Evolutionary conservation across 2,113 vertebrate genomes (phyloP), one percentile per base, ranked within the genome.

Genomic region (Notarius lentiginosus): DNA sequence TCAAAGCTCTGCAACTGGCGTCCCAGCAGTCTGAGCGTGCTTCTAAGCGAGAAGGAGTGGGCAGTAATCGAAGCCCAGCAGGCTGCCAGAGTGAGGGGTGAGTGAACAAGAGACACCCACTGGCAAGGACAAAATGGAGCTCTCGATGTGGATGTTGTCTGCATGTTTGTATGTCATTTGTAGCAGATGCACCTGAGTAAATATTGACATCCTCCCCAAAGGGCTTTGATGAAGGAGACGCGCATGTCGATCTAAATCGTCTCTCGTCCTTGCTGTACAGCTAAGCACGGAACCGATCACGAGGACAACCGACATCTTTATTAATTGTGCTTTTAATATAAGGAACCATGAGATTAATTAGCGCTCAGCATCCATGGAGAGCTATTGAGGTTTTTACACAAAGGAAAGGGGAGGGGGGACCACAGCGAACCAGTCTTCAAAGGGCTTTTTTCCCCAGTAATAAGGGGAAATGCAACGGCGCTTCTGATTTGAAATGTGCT

Each of bases 171-270:
- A 24, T 56, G 68, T 30, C 83, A 60, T 84, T 89, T 79, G 79
- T 14, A 68, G 68, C 70, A 87, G 86, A 90, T 17, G 81, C 88
- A 94, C 90, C 93, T 95, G 91, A 93, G 89, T 91, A 95, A 95
- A 94, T 92, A 94, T 83, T 90, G 83, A 90, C 87, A 91, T 91
- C 90, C 90, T 91, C 53, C 82, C 87, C 83, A 7, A 70, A 84
- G n/a, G 86, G 60, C 90, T 89, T 92, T 91, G 87, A 90, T 90
- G 87, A 84, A 84, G 63, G 76, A 66, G 79, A 85, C 11, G 24
- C 61, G 66, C 77, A 55, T 63, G 60, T 10, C 41, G 77, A 72
- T 66, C 77, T 53, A 51, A 30, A 60, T 17, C 65, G 41, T 73
- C 27, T 55, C 79, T 53, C 47, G 20, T 76, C 70, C 47, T 41